Percentiles rank a stretch among this genome's conserved stretches.
Conservation (phyloP, 2,888 invertebrate genomes). For the Platycnemis pennipes region DNA sequence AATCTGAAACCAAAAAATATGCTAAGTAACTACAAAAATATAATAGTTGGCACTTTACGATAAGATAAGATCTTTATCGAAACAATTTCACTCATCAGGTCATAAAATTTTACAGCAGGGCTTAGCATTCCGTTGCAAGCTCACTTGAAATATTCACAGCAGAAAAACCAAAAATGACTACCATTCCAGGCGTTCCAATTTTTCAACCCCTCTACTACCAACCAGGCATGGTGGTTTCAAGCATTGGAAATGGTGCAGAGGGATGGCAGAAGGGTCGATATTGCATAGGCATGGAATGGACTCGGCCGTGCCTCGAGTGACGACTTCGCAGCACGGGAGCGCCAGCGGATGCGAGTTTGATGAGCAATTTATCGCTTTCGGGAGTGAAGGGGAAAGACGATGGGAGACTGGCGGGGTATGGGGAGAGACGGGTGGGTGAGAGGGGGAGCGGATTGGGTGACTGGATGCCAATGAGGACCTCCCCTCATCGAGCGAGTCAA, state of each 20-base stretch:
- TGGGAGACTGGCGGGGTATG: background rate
- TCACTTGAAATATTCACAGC: too few relatives aligned
- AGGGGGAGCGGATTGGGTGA: background rate
- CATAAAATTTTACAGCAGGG: too few relatives aligned
- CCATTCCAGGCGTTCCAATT: background rate
- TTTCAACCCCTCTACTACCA: background rate
- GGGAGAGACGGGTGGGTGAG: too few relatives aligned
- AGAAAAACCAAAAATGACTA: background rate
- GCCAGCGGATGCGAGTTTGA: constrained; percentile 18
- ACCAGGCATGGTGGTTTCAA: background rate
- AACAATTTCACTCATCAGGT: too few relatives aligned
- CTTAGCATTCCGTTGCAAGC: background rate
- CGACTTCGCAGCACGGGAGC: background rate
- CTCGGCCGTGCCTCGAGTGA: background rate
- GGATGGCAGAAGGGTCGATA: background rate
- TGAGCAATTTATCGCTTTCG: constrained; percentile 32
- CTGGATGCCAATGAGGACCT: constrained; percentile 14
- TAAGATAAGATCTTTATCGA: too few relatives aligned
- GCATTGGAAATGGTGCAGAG: background rate
- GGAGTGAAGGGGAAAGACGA: background rate
- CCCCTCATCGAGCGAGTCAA: constrained; percentile 41
- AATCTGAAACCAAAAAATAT: too few relatives aligned
- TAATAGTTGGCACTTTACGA: too few relatives aligned
- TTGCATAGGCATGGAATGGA: background rate
- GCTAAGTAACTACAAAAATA: too few relatives aligned